phyloP scores from a whole-genome alignment of 2,888 invertebrate genomes.

The Tetragonisca angustula region DNA sequence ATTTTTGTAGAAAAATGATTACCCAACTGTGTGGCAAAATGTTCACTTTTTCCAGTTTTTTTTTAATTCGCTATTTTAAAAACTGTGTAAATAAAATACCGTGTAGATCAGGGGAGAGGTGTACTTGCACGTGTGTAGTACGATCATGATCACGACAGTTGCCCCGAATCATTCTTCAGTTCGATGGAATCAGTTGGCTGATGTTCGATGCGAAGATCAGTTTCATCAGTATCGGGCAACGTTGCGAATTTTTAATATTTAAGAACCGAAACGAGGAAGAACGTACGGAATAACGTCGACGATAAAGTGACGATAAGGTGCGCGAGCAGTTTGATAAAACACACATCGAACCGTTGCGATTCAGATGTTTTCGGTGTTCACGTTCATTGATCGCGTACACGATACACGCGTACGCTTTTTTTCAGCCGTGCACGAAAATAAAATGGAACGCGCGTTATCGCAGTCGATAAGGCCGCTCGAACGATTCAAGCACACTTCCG shows the following conservation, averaged over 20 bases:
- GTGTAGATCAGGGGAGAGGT: too few species aligned
- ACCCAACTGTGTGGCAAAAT: too few species aligned
- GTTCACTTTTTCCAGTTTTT: too few species aligned
- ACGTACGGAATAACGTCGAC: not conserved
- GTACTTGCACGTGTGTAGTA: too few species aligned
- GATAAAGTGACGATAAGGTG: not conserved
- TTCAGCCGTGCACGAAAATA: slow-evolving; percentile 31
- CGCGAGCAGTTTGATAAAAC: not conserved
- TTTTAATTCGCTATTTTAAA: too few species aligned
- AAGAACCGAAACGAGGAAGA: not conserved
- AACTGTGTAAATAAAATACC: too few species aligned
- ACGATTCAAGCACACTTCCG: slow-evolving; percentile 36
- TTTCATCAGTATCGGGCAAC: not conserved
- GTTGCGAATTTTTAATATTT: not conserved
- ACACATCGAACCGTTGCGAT: not conserved
- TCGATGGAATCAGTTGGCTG: not conserved
- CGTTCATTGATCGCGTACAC: slow-evolving; percentile 44
- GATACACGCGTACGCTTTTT: slow-evolving; percentile 3
- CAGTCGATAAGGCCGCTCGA: slow-evolving; percentile 19
- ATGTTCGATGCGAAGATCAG: not conserved
- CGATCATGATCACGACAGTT: not conserved
- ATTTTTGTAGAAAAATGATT: too few species aligned
- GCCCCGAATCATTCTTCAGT: not conserved
- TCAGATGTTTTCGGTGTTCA: not conserved
- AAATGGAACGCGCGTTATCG: slow-evolving; percentile 43